Conservation (phyloP, 1,140 invertebrate species). For the Temnothorax longispinosus region DNA sequence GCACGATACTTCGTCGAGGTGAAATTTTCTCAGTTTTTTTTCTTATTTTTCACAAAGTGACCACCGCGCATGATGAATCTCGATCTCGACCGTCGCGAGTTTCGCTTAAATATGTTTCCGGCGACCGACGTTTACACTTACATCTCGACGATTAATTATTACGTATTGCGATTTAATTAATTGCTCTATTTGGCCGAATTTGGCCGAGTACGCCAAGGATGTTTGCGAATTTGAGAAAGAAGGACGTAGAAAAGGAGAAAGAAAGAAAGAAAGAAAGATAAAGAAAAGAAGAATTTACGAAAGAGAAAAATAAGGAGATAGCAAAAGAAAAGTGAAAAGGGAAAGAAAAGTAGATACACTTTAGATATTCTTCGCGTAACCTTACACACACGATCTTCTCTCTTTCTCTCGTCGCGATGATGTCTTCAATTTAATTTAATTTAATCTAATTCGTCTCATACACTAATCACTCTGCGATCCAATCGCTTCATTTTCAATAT, state of each 20-base stretch:
- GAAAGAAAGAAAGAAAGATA: background rate
- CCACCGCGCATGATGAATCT: constrained; percentile 58
- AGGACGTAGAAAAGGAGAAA: background rate
- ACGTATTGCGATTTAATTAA: constrained; percentile 67
- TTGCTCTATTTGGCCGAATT: constrained; percentile 68
- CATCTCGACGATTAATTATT: constrained; percentile 48
- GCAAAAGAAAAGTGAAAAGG: background rate
- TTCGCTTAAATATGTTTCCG: constrained; percentile 47
- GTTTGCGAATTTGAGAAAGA: constrained; percentile 13
- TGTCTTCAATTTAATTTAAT: constrained; percentile 30
- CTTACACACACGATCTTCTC: background rate
- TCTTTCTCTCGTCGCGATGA: background rate
- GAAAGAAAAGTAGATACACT: background rate
- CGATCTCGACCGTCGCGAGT: constrained; percentile 31
- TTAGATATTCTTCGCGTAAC: background rate
- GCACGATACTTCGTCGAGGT: constrained; percentile 54
- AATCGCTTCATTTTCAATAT: background rate
- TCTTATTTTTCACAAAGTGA: constrained; percentile 35
- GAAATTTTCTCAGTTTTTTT: constrained; percentile 37
- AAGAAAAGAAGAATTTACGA: background rate
- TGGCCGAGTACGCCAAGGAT: constrained; percentile 73
- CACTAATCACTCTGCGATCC: background rate
- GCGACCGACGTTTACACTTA: constrained; percentile 51
- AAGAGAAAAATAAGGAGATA: background rate
- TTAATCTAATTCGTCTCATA: constrained; percentile 1